Base-by-base conservation (phyloP, 2,113 vertebrate genomes). In the Edolisoma coerulescens region DNA sequence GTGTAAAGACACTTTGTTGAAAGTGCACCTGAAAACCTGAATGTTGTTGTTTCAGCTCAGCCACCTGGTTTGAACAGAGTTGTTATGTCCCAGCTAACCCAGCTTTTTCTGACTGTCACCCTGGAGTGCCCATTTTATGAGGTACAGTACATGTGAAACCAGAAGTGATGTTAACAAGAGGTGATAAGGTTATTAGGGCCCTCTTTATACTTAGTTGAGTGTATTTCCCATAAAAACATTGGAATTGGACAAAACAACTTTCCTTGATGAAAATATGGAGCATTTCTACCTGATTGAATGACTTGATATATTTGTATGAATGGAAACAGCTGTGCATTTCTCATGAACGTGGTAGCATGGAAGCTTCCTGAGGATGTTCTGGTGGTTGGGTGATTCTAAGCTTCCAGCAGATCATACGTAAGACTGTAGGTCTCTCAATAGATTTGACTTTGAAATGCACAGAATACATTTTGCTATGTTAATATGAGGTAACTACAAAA, bases 111-210 rank as follows among this genome's bases (percentile, higher is more conserved):
- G 92, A 98, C 98, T 12, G 92, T 99, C 22, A 97, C 97, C 89
- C 93, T 99, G 35, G 99, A 99, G 77, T 99, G 99, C 92, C 99
- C 99, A 0, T 99, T 98, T 95, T 99, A 99, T 88, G 76, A 98
- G 98, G 98, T 99, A 97, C 76, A 68, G 63, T 75, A 75, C 53
- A 15, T n/a, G 15, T 4, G 9, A 92, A 95, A 87, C 21, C 24
- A 80, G 64, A 87, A 69, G 7, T 37, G 22, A 68, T 79, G 11
- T 47, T 76, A 68, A 30, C 32, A 76, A 44, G 20, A 77, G 10
- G 41, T 37, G 37, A 13, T 61, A 57, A 73, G 20, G 32, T 84
- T 33, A 41, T 56, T 60, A 41, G 11, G 15, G 32, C 19, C 15
- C 37, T 57, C 11, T 41, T 83, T 35, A 16, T 84, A 78, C 28